Base-by-base conservation (phyloP, 2,888 invertebrate genomes). In the Drosophila phalerata region DNA sequence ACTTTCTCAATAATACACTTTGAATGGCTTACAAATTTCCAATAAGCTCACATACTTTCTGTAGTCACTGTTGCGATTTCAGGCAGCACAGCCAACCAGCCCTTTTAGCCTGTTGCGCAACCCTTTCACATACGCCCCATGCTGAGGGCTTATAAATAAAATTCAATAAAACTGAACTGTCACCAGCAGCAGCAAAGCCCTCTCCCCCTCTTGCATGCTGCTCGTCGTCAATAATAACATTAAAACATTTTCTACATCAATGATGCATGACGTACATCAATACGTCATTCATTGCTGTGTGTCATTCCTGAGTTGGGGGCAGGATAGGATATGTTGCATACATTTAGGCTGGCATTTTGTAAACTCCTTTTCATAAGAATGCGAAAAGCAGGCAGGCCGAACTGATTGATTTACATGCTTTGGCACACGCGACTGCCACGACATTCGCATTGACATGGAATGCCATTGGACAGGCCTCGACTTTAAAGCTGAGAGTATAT, bases 181-280 rank as follows among this genome's bases (percentile, higher is more conserved):
- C 85, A 88, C 75, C 69, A 69, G 63, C 88, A 86, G 86, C 37
- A 63, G 57, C 32, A 49, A 48, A 34, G 34, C 53, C 45, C 34
- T 28, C 28, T 15, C 5, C 1, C 10, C 11, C 1, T 8, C 11
- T 19, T 17, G 38, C 19, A 15, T 37, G 28, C 17, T 8, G 28
- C 40, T 47, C 43, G 56, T 25, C 28, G 22, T 42, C 81, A 77
- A 80, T 86, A 88, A 86, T 88, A 85, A 71, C 85, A 88, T 88
- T 85, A 87, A 85, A 87, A 77, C 81, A 85, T 85, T 87, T 85
- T 85, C 84, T 85, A 73, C 80, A 82, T 86, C 88, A 88, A 86
- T 88, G 88, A 84, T 84, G 86, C 85, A 85, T 84, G 84, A 80
- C 82, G 77, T 84, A 85, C 77, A 85, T 81, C 85, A 81, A 81